Evolutionary conservation across 2,113 vertebrate genomes (phyloP).

Genomic region (Festucalex cinctus): DNA sequence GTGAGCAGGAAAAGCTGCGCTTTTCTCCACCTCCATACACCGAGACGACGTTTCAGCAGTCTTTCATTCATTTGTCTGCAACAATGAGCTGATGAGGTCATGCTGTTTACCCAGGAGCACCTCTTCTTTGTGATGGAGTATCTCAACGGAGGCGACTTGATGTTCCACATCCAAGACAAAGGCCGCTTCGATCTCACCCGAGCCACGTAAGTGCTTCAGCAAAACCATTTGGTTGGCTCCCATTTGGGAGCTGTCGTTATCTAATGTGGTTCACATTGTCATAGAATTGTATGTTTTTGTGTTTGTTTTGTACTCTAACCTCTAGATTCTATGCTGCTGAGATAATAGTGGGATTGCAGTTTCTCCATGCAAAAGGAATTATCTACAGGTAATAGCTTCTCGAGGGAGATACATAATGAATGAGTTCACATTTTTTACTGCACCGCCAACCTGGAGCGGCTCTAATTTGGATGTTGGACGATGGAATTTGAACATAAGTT

Average conservation of each 20-base stretch:
- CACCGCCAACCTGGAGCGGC: background rate
- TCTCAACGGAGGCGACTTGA: slow-evolving; percentile 93
- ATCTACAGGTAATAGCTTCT: slow-evolving; percentile 85
- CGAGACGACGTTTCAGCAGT: background rate
- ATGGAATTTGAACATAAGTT: background rate
- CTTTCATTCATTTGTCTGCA: slow-evolving; percentile 2
- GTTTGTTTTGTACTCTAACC: slow-evolving; percentile 25
- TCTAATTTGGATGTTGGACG: background rate
- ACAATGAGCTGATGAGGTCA: slow-evolving; percentile 23
- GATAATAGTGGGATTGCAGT: slow-evolving; percentile 91
- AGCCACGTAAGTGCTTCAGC: slow-evolving; percentile 77
- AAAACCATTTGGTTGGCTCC: background rate
- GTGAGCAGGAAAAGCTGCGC: slow-evolving; percentile 62
- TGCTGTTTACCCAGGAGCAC: slow-evolving; percentile 80
- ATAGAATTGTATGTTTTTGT: slow-evolving; percentile 1
- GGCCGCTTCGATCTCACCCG: slow-evolving; percentile 91
- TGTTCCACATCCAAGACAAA: slow-evolving; percentile 99
- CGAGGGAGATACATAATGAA: background rate
- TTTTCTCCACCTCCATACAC: slow-evolving; percentile 37
- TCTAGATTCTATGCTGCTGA: slow-evolving; percentile 92
- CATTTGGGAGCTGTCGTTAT: background rate
- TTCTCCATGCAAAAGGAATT: slow-evolving; percentile 90
- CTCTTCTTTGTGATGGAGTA: slow-evolving; percentile 99
- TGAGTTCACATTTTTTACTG: background rate
- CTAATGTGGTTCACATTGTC: background rate